Evolutionary conservation across 2,888 invertebrate genomes (phyloP), one percentile per base, ranked within the genome.

Genomic region (Chymomyza amoena): DNA sequence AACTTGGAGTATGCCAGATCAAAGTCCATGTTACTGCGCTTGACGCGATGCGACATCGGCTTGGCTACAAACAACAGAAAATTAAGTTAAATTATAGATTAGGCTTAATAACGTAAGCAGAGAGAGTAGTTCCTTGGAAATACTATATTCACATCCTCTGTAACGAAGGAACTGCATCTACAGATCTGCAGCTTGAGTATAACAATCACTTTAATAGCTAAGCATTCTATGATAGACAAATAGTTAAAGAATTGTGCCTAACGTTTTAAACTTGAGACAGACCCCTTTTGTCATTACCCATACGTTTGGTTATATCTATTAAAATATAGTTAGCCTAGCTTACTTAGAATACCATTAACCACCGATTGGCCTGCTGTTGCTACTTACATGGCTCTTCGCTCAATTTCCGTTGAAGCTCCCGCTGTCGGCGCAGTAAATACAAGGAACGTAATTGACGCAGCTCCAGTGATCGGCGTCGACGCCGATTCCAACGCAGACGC

Each of bases 401-500:
- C 7, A 87, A 59, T 39, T 81, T 76, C 1, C 81, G 78, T 62
- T 88, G 83, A 4, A 89, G 66, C n/a, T 84, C 69, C 5, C 90
- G 78, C 71, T 85, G 86, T 3, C 89, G 84, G 50, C 88, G 87
- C 62, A 90, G 68, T 15, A 92, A 57, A 69, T 87, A 90, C 59
- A 85, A 73, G 0, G 91, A 90, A n/a, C 90, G 86, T 4, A 90
- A 75, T 67, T 90, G 86, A 36, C 90, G 79, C 68, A 90, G 75
- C 45, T 90, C 69, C 62, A 90, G 62, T 4, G 93, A 91, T 0
- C 95, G 94, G 64, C 95, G 93, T 7, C 84, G 63, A 25, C 87
- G 93, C 32, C 96, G 93, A 84, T 95, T 96, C 96, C 96, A 97
- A 62, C 97, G 93, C 51, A 97, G 93, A 10, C 97, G 93, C 0